Conservation (phyloP, 2,888 invertebrate genomes). For the Fragum sueziense region DNA sequence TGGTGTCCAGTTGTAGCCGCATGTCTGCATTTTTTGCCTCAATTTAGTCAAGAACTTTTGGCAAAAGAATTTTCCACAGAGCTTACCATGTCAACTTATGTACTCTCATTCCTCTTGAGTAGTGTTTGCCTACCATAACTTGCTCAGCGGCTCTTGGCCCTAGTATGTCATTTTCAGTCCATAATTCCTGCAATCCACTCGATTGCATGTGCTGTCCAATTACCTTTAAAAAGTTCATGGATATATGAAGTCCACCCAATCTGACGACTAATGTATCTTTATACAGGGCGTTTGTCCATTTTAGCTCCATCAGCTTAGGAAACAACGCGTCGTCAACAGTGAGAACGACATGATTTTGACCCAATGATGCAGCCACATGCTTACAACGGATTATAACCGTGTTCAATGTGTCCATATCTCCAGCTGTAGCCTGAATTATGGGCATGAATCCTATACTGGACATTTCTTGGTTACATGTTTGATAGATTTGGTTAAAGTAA, state of each 20-base stretch:
- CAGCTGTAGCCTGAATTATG: not conserved
- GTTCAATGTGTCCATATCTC: conserved; percentile 18
- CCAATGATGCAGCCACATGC: not conserved
- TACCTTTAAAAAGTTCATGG: conserved; percentile 11
- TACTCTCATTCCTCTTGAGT: not conserved
- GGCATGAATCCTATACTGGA: not conserved
- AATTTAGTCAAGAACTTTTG: conserved; percentile 2
- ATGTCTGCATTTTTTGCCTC: not conserved
- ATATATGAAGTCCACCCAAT: conserved; percentile 19
- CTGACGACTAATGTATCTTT: conserved; percentile 27
- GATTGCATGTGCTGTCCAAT: conserved; percentile 6
- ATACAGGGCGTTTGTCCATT: conserved; percentile 20
- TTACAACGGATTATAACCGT: conserved; percentile 8
- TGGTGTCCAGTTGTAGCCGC: not conserved
- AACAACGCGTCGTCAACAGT: conserved; percentile 36
- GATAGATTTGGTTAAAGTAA: not conserved
- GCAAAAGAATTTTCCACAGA: conserved; percentile 8
- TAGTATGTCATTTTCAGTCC: not conserved
- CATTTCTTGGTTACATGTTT: not conserved
- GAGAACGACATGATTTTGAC: conserved; percentile 18
- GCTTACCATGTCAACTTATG: conserved; percentile 9
- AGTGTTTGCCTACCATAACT: conserved; percentile 1
- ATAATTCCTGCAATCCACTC: not conserved
- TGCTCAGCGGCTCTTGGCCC: conserved; percentile 15
- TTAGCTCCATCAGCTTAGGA: conserved; percentile 35